Evolutionary conservation across 2,797 vertebrate genomes (phyloP).

Genomic region (Apodemus agrarius): DNA sequence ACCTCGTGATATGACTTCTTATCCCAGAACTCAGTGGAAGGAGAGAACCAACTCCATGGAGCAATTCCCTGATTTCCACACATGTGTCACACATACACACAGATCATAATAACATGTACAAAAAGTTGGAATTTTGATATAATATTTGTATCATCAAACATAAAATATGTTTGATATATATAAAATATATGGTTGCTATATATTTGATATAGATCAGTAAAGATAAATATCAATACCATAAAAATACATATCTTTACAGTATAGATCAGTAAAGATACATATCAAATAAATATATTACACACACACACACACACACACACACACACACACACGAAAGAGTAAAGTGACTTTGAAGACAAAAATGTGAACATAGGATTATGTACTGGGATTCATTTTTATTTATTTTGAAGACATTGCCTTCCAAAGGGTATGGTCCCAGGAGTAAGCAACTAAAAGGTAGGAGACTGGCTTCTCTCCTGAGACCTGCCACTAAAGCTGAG

Average conservation of each 20-base stretch:
- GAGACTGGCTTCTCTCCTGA: background rate
- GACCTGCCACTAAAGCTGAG: background rate
- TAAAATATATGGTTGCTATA: no score
- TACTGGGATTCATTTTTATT: constrained; percentile 28
- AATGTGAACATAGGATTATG: background rate
- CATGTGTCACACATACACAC: background rate
- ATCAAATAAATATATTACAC: background rate
- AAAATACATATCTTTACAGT: no score
- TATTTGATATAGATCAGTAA: no score
- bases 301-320: background rate
- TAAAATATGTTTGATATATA: no score
- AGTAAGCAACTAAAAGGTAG: background rate
- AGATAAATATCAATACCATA: no score
- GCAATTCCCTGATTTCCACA: background rate
- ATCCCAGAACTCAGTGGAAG: background rate
- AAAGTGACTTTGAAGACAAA: background rate
- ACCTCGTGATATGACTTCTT: background rate
- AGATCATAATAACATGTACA: background rate
- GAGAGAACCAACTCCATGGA: background rate
- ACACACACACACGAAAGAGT: background rate
- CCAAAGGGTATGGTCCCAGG: background rate
- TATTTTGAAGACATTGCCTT: background rate
- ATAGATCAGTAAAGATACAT: no score
- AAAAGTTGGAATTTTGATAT: background rate
- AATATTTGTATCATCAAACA: background rate